Evolutionary conservation across 2,888 invertebrate genomes (phyloP).

Genomic region (Buathra laborator): DNA sequence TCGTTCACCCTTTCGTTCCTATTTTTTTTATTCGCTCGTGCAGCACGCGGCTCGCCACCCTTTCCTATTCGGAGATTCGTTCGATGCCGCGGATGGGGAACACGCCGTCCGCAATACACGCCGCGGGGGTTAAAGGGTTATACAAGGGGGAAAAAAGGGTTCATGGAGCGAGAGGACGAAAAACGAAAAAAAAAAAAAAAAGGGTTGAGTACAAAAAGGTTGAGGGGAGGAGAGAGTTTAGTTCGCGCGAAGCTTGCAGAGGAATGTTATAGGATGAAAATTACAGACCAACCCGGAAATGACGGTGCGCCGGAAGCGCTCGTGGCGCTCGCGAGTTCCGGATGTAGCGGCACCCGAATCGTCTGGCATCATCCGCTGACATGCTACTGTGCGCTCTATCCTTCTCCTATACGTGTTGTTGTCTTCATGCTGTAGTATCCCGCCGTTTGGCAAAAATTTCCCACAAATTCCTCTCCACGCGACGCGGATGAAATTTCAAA

Average conservation of each 20-base stretch:
- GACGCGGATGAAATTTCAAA: slow-evolving; percentile 23
- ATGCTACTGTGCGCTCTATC: not conserved
- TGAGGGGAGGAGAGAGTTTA: not conserved
- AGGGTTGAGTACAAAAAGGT: slow-evolving; percentile 1
- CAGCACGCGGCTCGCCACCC: not conserved
- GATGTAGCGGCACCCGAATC: slow-evolving; percentile 53
- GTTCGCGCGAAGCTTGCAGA: slow-evolving; percentile 18
- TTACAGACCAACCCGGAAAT: slow-evolving; percentile 75
- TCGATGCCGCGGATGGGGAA: slow-evolving; percentile 5
- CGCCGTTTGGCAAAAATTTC: slow-evolving; percentile 48
- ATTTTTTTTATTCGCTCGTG: not conserved
- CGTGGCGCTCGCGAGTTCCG: slow-evolving; percentile 71
- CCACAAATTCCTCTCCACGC: slow-evolving; percentile 26
- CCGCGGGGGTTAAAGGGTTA: slow-evolving; percentile 8
- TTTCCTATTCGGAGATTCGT: slow-evolving; percentile 32
- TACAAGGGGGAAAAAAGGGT: slow-evolving; percentile 18
- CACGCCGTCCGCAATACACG: slow-evolving; percentile 1
- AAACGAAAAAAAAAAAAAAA: not conserved
- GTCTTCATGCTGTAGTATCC: not conserved
- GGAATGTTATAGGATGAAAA: slow-evolving; percentile 71
- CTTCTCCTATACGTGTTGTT: not conserved
- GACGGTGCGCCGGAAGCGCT: slow-evolving; percentile 73
- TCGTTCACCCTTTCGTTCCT: slow-evolving; percentile 1
- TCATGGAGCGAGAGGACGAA: slow-evolving; percentile 29
- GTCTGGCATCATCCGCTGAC: slow-evolving; percentile 16